A percentile compares a stretch with the other conserved stretches of the same genome.
These are phyloP conservation scores for Habroteleia sp. DNA, from an alignment of 2,888 invertebrate genomes.

Conservation along the genomic window DNA sequence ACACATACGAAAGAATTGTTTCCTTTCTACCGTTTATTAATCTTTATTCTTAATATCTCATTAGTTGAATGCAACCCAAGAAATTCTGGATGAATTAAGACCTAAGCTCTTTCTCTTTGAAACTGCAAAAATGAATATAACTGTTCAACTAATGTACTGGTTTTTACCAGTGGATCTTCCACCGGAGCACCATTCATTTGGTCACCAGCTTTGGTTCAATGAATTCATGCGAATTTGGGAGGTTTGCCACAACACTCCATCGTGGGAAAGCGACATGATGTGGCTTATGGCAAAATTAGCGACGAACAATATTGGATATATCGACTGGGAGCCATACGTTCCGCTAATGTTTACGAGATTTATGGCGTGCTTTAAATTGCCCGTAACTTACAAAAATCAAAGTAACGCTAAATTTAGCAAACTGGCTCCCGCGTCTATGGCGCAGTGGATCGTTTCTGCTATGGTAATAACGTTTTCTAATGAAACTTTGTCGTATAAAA, in stretches of 20 bases:
- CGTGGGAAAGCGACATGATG: constrained; percentile 87
- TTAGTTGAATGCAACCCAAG: constrained; percentile 88
- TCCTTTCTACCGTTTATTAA: too few species aligned
- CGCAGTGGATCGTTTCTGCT: constrained; percentile 83
- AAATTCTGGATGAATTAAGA: constrained; percentile 91
- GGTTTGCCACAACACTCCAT: constrained; percentile 87
- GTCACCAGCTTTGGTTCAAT: constrained; percentile 90
- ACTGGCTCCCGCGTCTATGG: constrained; percentile 81
- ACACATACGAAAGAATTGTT: too few species aligned
- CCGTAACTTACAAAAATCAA: constrained; percentile 88
- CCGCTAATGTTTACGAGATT: constrained; percentile 89
- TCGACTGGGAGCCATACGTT: constrained; percentile 93
- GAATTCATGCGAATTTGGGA: constrained; percentile 91
- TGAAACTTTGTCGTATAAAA: too few species aligned
- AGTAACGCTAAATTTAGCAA: constrained; percentile 83
- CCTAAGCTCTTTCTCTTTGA: constrained; percentile 90
- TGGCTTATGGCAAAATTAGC: constrained; percentile 88
- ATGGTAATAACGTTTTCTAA: constrained; percentile 78
- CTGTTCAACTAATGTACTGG: constrained; percentile 85
- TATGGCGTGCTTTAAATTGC: constrained; percentile 88
- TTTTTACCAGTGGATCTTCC: constrained; percentile 90
- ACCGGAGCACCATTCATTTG: constrained; percentile 84
- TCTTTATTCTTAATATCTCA: constrained; percentile 62
- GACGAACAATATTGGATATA: constrained; percentile 88
- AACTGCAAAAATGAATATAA: constrained; percentile 81